Conservation (phyloP, 2,888 invertebrate genomes). For the Tetragonula carbonaria region DNA sequence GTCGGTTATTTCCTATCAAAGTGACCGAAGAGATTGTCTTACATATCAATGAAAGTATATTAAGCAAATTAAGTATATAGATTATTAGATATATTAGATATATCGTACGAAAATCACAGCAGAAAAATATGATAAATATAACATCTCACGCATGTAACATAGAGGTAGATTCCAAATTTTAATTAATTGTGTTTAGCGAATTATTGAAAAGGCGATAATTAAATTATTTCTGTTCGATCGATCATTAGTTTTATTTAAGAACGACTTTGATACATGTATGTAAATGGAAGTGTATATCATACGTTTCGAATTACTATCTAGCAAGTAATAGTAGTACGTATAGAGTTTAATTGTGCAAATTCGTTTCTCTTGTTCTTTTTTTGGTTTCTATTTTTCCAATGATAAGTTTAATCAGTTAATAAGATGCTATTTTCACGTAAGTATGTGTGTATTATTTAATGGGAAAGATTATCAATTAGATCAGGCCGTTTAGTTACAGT, state of each 20-base stretch:
- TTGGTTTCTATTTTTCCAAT: not conserved
- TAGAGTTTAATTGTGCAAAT: no score
- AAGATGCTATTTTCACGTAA: not conserved
- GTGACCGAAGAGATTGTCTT: not conserved
- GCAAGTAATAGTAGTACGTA: not conserved
- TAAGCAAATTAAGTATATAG: not conserved
- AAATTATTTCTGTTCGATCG: not conserved
- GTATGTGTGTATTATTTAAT: not conserved
- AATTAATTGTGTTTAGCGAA: not conserved
- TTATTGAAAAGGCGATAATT: not conserved
- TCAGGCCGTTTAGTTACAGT: slow-evolving; percentile 30
- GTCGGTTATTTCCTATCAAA: not conserved
- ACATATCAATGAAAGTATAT: slow-evolving; percentile 19
- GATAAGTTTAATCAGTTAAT: not conserved
- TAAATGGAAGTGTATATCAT: not conserved
- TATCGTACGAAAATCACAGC: slow-evolving; percentile 34
- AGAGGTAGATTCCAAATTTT: slow-evolving; percentile 42
- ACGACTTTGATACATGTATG: not conserved
- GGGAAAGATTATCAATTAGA: slow-evolving; percentile 8
- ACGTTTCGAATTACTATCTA: not conserved
- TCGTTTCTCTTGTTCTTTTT: not conserved
- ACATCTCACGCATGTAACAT: slow-evolving; percentile 34
- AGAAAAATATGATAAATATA: slow-evolving; percentile 10
- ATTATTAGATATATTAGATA: slow-evolving; percentile 9
- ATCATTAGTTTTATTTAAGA: not conserved